phyloP scores from a whole-genome alignment of 2,888 invertebrate species.

The Charanyca ferruginea region DNA sequence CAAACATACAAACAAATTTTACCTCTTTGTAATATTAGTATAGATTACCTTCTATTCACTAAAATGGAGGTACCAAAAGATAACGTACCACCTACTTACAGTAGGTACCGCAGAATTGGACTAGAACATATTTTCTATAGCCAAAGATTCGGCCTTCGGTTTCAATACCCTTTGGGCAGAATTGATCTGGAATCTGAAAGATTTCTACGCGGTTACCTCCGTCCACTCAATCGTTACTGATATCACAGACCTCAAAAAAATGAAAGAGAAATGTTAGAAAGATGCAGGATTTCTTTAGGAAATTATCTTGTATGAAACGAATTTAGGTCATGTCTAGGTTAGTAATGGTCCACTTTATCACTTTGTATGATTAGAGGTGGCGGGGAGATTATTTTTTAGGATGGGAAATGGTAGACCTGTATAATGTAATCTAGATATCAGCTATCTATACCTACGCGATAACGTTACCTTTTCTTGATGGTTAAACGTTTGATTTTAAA shows the following conservation, averaged over 20 bases:
- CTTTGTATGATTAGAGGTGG: slow-evolving; percentile 36
- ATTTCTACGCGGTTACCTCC: slow-evolving; percentile 63
- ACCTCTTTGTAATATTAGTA: too few relatives aligned
- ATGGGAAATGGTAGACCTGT: not conserved
- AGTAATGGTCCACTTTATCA: slow-evolving; percentile 40
- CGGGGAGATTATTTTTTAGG: slow-evolving; percentile 5
- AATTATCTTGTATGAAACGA: slow-evolving; percentile 46
- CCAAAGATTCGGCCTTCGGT: slow-evolving; percentile 39
- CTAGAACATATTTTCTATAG: slow-evolving; percentile 35
- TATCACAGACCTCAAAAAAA: slow-evolving; percentile 51
- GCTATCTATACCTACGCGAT: too few relatives aligned
- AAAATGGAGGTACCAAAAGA: slow-evolving; percentile 19
- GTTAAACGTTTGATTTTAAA: too few relatives aligned
- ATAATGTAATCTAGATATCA: too few relatives aligned
- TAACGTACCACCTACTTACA: slow-evolving; percentile 25
- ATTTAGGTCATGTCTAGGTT: slow-evolving; percentile 45
- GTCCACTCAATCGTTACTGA: slow-evolving; percentile 58
- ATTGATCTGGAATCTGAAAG: slow-evolving; percentile 55
- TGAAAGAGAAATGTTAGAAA: slow-evolving; percentile 50
- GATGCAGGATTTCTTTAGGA: slow-evolving; percentile 38
- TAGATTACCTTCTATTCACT: not conserved
- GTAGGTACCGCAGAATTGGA: slow-evolving; percentile 42
- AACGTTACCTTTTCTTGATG: too few relatives aligned
- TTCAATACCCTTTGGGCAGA: slow-evolving; percentile 50
- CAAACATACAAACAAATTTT: too few relatives aligned